Evolutionary conservation across 2,797 vertebrate genomes (phyloP), one percentile per base, ranked within the genome.

Genomic region (Monodelphis domestica): DNA sequence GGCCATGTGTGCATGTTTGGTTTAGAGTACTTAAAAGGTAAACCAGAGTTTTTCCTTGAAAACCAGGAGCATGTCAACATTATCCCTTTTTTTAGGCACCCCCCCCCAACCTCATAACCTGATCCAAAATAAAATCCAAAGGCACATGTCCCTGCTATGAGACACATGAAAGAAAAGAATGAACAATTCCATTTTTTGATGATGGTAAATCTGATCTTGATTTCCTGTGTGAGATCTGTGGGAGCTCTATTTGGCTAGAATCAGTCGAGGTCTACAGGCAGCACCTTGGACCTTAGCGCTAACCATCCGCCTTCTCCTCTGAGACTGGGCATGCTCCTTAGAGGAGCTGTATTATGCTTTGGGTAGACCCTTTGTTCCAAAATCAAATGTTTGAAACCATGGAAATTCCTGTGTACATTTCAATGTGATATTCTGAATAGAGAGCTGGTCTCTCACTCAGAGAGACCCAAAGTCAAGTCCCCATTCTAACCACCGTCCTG

Each of bases 171-270:
- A 88, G 21, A 14, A 12, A 1, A 57, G 1, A 54, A 11, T 53
- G 45, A 63, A 94, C 50, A 90, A 53, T 53, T 33, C 10, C 12
- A 63, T 50, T 55, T 78, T 78, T 93, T 45, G 89, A 52, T n/a
- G 15, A 70, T 12, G 4, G 55, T 55, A 89, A 63, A 26, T 29
- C 55, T 6, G 6, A 56, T 11, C 55, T 88, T 84, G 84, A 28
- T 91, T 91, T 93, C 28, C 88, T 92, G 78, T 57, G 50, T 55
- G 90, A 96, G 78, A 59, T 94, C 59, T 88, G 93, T 95, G 51
- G 88, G 26, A 45, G 26, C n/a, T 91, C 4, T 54, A 89, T 26
- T 94, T 54, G 51, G 51, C 89, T 89, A 63, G 7, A 89, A 0
- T 89, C 89, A 90, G 24, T 91, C 59, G 24, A n/a, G 89, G 28